A percentile compares a stretch with the other conserved stretches of the same genome.
phyloP scores from a whole-genome alignment of 92 coral and sea anemone genomes.

The Parazoanthus swiftii region DNA sequence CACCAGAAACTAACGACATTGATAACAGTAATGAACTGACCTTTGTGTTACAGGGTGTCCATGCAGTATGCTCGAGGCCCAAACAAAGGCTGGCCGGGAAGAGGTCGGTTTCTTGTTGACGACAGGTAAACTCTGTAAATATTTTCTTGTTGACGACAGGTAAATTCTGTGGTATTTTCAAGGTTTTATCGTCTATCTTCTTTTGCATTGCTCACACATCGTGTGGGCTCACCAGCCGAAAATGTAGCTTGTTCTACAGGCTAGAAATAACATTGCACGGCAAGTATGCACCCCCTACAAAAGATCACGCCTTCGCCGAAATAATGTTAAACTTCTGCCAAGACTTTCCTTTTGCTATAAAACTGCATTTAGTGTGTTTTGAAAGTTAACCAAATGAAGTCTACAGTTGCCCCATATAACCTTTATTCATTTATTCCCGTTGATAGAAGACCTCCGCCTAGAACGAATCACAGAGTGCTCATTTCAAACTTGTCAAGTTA shows the following conservation, averaged over 20 bases:
- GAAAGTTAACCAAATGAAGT: no score
- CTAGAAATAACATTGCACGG: no score
- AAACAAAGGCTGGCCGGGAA: slow-evolving; percentile 39
- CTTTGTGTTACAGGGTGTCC: slow-evolving; percentile 20
- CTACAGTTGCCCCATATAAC: no score
- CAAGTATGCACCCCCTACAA: not conserved
- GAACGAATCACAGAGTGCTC: slow-evolving; percentile 35
- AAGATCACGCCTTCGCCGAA: not conserved
- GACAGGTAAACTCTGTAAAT: slow-evolving; percentile 19
- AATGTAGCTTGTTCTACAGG: not conserved
- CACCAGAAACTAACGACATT: no score
- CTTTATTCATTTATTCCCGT: no score
- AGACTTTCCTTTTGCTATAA: no score
- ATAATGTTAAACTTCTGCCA: no score
- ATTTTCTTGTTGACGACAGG: slow-evolving; percentile 41
- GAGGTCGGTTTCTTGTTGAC: slow-evolving; percentile 35
- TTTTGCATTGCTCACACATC: no score
- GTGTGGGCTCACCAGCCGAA: no score
- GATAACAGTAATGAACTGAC: not conserved
- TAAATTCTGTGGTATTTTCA: not conserved
- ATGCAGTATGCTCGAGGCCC: slow-evolving; percentile 41
- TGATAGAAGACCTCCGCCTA: slow-evolving; percentile 28
- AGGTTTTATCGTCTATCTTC: no score
- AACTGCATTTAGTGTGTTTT: no score
- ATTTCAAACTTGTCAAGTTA: slow-evolving; percentile 40